A percentile compares a stretch with the other conserved stretches of the same genome.
phyloP scores from a whole-genome alignment of 1,140 invertebrate species.

The Brachionus calyciflorus region DNA sequence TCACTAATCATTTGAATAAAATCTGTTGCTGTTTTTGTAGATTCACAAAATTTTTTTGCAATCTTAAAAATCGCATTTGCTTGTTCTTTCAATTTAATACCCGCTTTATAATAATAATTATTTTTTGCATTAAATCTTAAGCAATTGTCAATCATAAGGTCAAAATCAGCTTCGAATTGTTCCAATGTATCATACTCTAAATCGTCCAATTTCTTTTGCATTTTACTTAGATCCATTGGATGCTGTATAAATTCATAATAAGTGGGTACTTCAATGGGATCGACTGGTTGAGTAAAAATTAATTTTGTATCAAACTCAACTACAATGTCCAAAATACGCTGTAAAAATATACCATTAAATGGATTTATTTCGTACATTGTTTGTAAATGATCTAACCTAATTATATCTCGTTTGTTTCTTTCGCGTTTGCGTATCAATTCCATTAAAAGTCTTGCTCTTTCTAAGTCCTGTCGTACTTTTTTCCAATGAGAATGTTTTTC shows the following conservation, averaged over 20 bases:
- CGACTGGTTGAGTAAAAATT: constrained; percentile 88
- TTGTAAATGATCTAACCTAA: constrained; percentile 63
- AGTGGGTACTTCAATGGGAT: constrained; percentile 83
- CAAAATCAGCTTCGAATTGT: constrained; percentile 81
- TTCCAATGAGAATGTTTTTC: constrained; percentile 91
- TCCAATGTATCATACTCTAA: constrained; percentile 75
- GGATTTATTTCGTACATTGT: neutral
- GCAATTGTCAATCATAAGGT: constrained; percentile 87
- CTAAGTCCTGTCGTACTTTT: constrained; percentile 85
- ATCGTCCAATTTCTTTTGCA: constrained; percentile 73
- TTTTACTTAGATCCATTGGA: constrained; percentile 93
- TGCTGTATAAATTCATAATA: constrained; percentile 85
- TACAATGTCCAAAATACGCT: constrained; percentile 70
- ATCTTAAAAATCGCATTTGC: neutral
- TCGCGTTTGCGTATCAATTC: constrained; percentile 91
- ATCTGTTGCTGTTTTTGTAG: neutral
- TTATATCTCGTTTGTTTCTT: constrained; percentile 83
- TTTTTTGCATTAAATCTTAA: constrained; percentile 73
- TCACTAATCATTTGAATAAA: neutral
- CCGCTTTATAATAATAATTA: constrained; percentile 42
- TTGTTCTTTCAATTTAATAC: constrained; percentile 3
- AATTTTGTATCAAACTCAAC: constrained; percentile 76
- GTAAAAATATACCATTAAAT: constrained; percentile 62
- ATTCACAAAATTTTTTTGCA: constrained; percentile 4
- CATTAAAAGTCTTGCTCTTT: constrained; percentile 83